These are phyloP conservation scores for Podotricha telesiphe DNA, from an alignment of 2,888 invertebrate genomes.

Conservation along the genomic window DNA sequence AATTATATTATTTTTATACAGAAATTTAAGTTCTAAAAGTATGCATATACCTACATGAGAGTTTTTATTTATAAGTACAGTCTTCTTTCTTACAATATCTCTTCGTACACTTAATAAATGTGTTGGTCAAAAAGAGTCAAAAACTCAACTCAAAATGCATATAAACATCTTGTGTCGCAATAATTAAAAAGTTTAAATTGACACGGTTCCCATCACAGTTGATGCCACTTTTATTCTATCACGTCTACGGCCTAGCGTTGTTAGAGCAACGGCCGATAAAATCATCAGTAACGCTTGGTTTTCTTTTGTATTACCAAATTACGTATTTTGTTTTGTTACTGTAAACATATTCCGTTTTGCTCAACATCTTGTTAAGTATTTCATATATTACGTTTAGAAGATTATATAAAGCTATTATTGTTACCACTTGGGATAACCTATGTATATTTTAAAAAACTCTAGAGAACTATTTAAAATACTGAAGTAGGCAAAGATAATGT, in stretches of 20 bases:
- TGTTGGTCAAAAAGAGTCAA: too few species aligned
- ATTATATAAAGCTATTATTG: not conserved
- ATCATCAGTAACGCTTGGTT: slow-evolving; percentile 44
- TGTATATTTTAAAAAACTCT: too few species aligned
- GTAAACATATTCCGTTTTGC: slow-evolving; percentile 20
- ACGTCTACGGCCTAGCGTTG: not conserved
- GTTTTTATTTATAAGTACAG: too few species aligned
- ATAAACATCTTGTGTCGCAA: too few species aligned
- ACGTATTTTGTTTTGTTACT: slow-evolving; percentile 30
- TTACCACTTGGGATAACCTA: not conserved
- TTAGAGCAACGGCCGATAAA: slow-evolving; percentile 36
- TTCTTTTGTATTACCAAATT: slow-evolving; percentile 34
- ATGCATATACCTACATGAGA: too few species aligned
- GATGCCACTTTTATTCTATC: slow-evolving; percentile 13
- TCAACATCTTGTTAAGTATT: not conserved
- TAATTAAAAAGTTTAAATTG: not conserved
- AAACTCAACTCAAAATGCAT: too few species aligned
- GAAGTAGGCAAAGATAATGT: too few species aligned
- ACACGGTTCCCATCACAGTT: not conserved
- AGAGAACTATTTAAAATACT: too few species aligned
- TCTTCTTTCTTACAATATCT: too few species aligned
- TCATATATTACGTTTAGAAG: not conserved
- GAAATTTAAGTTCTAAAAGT: too few species aligned
- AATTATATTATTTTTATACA: too few species aligned
- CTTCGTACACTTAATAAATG: too few species aligned